phyloP scores from a whole-genome alignment of 2,113 vertebrate genomes.

The Sinocyclocheilus maitianheensis region DNA sequence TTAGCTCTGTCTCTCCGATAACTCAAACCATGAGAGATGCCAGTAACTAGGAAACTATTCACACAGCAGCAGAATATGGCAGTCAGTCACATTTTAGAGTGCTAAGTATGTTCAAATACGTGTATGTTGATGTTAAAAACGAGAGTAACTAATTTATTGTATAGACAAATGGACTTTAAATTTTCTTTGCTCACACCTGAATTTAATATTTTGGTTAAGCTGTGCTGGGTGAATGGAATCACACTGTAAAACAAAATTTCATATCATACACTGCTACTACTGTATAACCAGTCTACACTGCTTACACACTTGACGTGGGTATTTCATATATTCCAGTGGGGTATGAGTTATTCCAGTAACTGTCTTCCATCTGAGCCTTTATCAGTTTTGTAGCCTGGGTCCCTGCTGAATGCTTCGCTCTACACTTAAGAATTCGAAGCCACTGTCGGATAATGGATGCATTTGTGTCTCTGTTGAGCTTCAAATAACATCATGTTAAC shows the following conservation, averaged over 20 bases:
- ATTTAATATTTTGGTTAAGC: neutral
- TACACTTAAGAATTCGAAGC: neutral
- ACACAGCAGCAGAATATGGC: neutral
- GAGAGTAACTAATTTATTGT: neutral
- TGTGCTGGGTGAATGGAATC: neutral
- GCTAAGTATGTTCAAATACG: neutral
- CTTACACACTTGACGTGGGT: neutral
- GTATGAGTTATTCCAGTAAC: neutral
- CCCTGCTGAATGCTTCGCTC: neutral
- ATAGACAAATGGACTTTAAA: neutral
- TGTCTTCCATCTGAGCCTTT: slow-evolving; percentile 13
- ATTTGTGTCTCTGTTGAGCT: neutral
- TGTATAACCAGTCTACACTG: neutral
- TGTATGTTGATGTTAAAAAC: neutral
- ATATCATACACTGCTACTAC: neutral
- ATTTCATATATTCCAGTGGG: neutral
- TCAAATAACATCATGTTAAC: slow-evolving; percentile 2
- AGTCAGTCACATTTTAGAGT: neutral
- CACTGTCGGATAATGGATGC: neutral
- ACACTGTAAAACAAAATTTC: neutral
- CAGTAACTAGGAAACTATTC: neutral
- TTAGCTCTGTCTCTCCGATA: neutral
- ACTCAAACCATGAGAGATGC: neutral
- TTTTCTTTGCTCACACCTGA: neutral
- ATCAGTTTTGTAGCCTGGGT: slow-evolving; percentile 18